Conservation (phyloP, 1,140 invertebrate genomes). For the Bacillus rossius region DNA sequence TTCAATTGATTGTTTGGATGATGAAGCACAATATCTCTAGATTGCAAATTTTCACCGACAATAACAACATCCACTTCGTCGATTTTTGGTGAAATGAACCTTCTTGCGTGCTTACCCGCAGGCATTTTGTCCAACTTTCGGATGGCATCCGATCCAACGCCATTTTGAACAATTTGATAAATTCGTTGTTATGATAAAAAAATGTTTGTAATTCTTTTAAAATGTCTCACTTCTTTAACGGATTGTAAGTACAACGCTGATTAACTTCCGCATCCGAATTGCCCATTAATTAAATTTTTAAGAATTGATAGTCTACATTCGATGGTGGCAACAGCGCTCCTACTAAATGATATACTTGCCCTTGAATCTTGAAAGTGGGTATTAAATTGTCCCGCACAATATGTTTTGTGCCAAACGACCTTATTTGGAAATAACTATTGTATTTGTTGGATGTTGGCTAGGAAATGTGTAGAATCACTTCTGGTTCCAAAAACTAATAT, state of each 20-base stretch:
- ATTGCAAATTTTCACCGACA: conserved; percentile 32
- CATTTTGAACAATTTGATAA: conserved; percentile 38
- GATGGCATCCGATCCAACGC: conserved; percentile 19
- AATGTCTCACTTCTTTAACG: conserved; percentile 30
- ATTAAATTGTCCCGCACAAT: conserved; percentile 30
- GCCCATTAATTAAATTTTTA: conserved; percentile 41
- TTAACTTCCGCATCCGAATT: conserved; percentile 37
- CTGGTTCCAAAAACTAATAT: conserved; percentile 29
- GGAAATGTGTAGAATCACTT: conserved; percentile 33
- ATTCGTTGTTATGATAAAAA: conserved; percentile 38
- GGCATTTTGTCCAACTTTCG: conserved; percentile 37
- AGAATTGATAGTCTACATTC: conserved; percentile 29
- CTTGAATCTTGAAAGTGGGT: conserved; percentile 34
- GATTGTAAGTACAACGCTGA: conserved; percentile 31
- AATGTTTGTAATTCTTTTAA: conserved; percentile 33
- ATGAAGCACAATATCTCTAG: conserved; percentile 41
- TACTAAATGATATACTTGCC: conserved; percentile 30
- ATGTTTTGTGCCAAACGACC: conserved; percentile 36
- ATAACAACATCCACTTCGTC: conserved; percentile 42
- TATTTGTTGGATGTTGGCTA: conserved; percentile 32
- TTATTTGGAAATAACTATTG: conserved; percentile 29
- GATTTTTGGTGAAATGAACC: conserved; percentile 42
- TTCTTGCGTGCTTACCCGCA: conserved; percentile 35
- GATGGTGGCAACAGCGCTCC: conserved; percentile 33
- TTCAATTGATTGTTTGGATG: conserved; percentile 26